Evolutionary conservation across 2,113 vertebrate genomes (phyloP), one percentile per base, ranked within the genome.

Genomic region (Neotoma lepida): DNA sequence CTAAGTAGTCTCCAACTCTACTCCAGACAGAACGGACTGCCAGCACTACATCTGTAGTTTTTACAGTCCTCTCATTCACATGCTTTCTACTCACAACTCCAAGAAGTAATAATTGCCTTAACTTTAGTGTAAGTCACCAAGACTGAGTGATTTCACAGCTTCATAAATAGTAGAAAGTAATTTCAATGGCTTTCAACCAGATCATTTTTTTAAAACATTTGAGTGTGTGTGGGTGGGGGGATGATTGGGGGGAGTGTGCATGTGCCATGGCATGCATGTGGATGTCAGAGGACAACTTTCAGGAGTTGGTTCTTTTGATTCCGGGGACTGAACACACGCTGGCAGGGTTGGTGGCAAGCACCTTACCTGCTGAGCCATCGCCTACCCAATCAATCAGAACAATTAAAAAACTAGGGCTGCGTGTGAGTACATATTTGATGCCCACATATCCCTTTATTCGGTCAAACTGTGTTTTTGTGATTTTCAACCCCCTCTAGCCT

Each of bases 151-250:
- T 71, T 89, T 46, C 49, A 82, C 63, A 84, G 61, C 26, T 51
- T 90, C 7, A 68, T 64, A 89, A 61, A 95, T 86, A 22, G 88
- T 82, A 88, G 46, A 87, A 87, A 88, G 63, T 63, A 94, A 61
- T n/a, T 88, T 89, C 61, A 68, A 30, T 74, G 28, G 49, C 18
- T 89, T 96, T 91, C 30, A 63, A 63, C 63, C 54, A 64, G 24
- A 89, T n/a, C n/a, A 86, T 26, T 81, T 51, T 51, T 61, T 61
- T 58, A 24, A 61, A 61, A 61, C 24, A 26, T 33, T 10, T 80
- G 51, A 24, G 2, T n/a, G 26, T 24, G 10, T 24, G 28, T 35
- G 74, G 35, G 26, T 14, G 7, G 18, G 4, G 0, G 14, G 28
- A 4, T 9, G 10, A 4, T 64, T 30, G 9, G 12, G 28, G 18